Base-by-base conservation (phyloP, 1,140 invertebrate species). In the Lutraria rhynchaena region DNA sequence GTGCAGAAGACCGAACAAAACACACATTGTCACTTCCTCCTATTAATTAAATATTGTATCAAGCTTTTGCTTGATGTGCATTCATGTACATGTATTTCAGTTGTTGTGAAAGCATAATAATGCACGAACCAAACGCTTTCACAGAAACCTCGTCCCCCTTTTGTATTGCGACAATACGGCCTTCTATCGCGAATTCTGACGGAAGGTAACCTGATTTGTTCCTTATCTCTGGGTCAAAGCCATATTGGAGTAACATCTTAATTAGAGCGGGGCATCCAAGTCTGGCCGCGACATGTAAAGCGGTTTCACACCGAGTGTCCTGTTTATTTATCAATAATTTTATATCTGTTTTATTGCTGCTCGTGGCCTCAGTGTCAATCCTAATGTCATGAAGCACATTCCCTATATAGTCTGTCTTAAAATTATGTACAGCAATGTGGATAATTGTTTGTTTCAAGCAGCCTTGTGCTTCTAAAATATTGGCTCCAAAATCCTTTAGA, bases 261-360 rank as follows among this genome's bases (percentile, higher is more conserved):
- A 22, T 46, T 19, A 67, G 37, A 24, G 41, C 1, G 11, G 22
- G 3, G 33, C 44, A 15, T 3, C 63, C 63, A 17, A 15, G 3
- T 49, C 44, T 67, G 37, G 37, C 22, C 19, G 63, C 63, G 1
- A 67, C 15, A 46, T 67, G 63, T 29, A 67, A 15, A 29, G 63
- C 63, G 17, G 63, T 67, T 27, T 67, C 63, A 7, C 41, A 3
- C 31, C n/a, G 3, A 13, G 7, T 27, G 17, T 49, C 49, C 24
- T 46, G 31, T 29, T 11, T 1, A 44, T 67, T 19, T 29, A 67
- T 29, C 22, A 67, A 29, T 2, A 2, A 15, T 33, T 15, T 19
- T 37, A 22, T 46, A 15, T 44, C 61, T 24, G 35, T 19, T 41
- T 44, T 44, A 5, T n/a, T n/a, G n/a, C n/a, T n/a, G n/a, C n/a